Evolutionary conservation across 2,113 vertebrate species (phyloP), one percentile per base, ranked within the genome.

Genomic region (Microcebus murinus): DNA sequence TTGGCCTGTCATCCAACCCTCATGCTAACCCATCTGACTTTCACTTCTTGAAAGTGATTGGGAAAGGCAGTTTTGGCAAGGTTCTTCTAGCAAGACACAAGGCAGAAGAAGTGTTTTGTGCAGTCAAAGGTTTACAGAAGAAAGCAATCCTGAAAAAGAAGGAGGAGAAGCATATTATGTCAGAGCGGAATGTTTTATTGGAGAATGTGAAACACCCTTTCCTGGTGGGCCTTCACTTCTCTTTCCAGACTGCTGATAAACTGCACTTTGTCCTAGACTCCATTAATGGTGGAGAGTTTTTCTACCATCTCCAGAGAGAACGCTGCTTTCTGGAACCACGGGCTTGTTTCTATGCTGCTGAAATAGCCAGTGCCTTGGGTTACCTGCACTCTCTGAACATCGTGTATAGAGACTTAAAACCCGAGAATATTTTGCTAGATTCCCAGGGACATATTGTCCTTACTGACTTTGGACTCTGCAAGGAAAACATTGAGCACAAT

Each of bases 131-230:
- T 68, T 97, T 99, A 59, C 99, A 99, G 98, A 99, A 99, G 93
- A 99, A 99, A 98, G 99, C 99, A 34, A 99, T 99, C 97, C 98
- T 99, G 93, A 99, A 99, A 97, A 99, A 99, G 98, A 99, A 99
- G 71, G 99, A 99, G 99, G 99, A 99, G 98, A 99, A 99, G 97
- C 99, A 99, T 98, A 99, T 99, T 71, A 99, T 99, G 99, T 99
- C 99, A 0, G 99, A 99, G 97, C 99, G 99, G 91, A 99, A 99
- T 93, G 99, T 99, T 84, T 98, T 99, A 27, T 98, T 99, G 94
- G 99, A 99, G 98, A 99, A 99, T 84, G 99, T 99, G 97, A 99
- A 99, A 97, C 99, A 99, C 96, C 99, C 99, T 31, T 99, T 99
- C 98, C 97, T 99, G 97, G 99, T 99, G 8, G 99, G 99, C 52